phyloP scores from a whole-genome alignment of 2,888 invertebrate species.

The Drosophila anomalata region DNA sequence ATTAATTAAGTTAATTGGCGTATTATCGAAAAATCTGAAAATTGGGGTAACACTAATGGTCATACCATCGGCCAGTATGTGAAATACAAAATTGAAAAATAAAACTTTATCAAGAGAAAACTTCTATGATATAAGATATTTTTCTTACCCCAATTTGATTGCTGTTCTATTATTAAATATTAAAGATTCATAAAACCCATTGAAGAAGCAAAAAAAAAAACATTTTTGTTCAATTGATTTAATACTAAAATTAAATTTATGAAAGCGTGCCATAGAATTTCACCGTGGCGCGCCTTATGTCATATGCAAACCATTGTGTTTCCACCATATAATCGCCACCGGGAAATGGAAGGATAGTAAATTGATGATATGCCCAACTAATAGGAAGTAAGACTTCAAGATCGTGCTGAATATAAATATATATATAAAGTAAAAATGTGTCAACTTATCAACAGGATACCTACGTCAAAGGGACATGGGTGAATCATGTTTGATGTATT shows the following conservation, averaged over 20 bases:
- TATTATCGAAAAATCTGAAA: no score
- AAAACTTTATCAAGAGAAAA: no score
- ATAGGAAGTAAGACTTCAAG: neutral
- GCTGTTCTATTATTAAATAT: no score
- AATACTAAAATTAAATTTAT: neutral
- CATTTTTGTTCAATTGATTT: no score
- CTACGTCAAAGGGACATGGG: conserved; percentile 14
- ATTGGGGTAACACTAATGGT: no score
- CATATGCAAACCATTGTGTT: conserved; percentile 15
- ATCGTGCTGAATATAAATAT: conserved; percentile 1
- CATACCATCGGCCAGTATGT: no score
- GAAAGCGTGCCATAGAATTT: conserved; percentile 5
- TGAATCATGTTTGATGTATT: conserved; percentile 16
- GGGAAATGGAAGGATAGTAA: conserved; percentile 17
- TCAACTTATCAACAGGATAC: neutral
- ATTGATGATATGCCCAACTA: neutral
- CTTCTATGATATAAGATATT: no score
- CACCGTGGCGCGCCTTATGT: neutral
- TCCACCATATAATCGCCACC: conserved; percentile 18
- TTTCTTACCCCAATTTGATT: no score
- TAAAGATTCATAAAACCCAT: no score
- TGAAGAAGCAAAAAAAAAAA: no score
- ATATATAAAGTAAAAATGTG: neutral
- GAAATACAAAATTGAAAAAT: no score
- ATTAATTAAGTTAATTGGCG: no score